These are phyloP conservation scores for Neodontobutis hainanensis DNA, from an alignment of 2,113 vertebrate species.

Conservation along the genomic window DNA sequence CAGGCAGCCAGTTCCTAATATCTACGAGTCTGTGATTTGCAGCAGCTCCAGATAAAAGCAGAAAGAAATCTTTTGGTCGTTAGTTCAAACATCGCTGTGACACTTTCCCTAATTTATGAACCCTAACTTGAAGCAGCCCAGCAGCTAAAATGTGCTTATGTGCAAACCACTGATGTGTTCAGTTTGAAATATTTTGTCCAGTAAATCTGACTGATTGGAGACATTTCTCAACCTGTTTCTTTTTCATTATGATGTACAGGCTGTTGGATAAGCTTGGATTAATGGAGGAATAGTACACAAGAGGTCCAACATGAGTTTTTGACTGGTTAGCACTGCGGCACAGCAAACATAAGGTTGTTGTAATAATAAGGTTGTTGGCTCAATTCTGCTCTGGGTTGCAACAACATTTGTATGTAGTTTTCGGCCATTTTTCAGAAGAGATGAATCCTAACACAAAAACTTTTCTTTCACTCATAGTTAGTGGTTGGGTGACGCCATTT, in stretches of 20 bases:
- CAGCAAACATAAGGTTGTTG: too few species aligned
- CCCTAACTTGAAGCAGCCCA: neutral
- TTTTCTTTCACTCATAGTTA: too few species aligned
- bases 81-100: neutral
- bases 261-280: neutral
- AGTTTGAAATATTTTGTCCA: neutral
- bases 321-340: too few species aligned
- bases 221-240: neutral
- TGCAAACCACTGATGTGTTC: neutral
- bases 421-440: too few species aligned
- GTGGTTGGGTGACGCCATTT: too few species aligned
- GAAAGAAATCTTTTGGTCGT: neutral
- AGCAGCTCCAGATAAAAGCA: slow-evolving; percentile 1
- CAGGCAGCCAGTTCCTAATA: neutral
- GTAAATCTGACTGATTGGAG: neutral
- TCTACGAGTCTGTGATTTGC: slow-evolving; percentile 5
- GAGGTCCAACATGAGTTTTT: too few species aligned
- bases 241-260: neutral
- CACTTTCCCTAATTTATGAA: neutral
- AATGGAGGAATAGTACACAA: neutral
- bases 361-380: too few species aligned
- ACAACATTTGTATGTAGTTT: too few species aligned
- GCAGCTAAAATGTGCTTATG: neutral
- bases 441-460: too few species aligned
- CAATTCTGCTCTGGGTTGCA: too few species aligned